Percentiles rank a stretch among this genome's conserved stretches.
These are phyloP conservation scores for Hipposideros larvatus DNA, from an alignment of 2,797 vertebrate genomes.

Conservation along the genomic window DNA sequence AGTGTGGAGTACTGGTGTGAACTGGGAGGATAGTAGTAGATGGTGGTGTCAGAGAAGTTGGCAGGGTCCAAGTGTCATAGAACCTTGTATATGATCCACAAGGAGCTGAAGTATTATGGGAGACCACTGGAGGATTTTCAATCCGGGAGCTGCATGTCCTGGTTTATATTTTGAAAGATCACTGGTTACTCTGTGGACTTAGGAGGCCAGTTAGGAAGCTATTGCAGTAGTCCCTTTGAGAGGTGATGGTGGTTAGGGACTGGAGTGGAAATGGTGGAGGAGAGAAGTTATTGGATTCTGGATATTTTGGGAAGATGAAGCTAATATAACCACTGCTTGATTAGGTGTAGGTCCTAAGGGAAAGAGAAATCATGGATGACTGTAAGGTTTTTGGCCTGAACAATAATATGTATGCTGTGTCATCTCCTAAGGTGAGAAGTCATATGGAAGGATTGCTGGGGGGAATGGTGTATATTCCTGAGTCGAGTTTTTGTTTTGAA, in stretches of 20 bases:
- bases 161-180: background rate
- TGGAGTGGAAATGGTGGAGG: background rate
- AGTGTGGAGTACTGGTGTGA: background rate
- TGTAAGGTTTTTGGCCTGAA: background rate
- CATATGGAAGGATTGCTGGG: background rate
- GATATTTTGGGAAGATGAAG: background rate
- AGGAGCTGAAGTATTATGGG: background rate
- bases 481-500: background rate
- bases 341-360: background rate
- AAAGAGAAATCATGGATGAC: background rate
- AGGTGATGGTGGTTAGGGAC: background rate
- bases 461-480: background rate
- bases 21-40: background rate
- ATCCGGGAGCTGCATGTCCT: background rate
- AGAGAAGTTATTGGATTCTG: background rate
- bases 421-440: background rate
- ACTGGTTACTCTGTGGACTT: background rate
- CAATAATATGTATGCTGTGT: background rate
- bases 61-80: background rate
- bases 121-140: background rate
- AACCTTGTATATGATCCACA: background rate
- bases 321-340: background rate
- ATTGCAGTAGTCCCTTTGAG: background rate
- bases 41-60: background rate
- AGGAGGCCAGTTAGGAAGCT: background rate